Conservation (phyloP, 2,113 vertebrate genomes). For the Etheostoma cragini region DNA sequence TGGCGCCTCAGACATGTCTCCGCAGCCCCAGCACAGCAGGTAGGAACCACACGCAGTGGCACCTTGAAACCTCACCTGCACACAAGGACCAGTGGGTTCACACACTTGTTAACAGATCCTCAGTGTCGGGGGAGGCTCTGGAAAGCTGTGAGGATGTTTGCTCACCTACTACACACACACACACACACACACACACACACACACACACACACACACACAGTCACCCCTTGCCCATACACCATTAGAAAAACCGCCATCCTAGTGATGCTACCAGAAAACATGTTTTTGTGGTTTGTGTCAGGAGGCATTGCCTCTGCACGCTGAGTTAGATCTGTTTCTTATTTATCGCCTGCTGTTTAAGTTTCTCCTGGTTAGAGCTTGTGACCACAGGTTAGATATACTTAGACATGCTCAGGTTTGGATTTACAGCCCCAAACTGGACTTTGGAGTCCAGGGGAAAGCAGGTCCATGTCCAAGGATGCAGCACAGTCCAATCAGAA, state of each 20-base stretch:
- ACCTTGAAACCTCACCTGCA: background rate
- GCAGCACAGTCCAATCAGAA: background rate
- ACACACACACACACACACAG: background rate
- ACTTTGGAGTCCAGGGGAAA: conserved; percentile 32
- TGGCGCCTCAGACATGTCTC: conserved; percentile 90
- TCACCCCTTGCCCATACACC: background rate
- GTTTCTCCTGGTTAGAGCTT: background rate
- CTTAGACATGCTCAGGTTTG: background rate
- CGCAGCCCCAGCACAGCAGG: conserved; percentile 91
- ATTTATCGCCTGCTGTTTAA: background rate
- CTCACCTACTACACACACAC: conserved; percentile 20
- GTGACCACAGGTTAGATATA: background rate
- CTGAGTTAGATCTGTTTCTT: background rate
- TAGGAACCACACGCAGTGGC: conserved; percentile 70
- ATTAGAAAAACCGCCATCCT: background rate
- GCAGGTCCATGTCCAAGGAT: conserved; percentile 10
- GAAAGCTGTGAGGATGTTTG: background rate
- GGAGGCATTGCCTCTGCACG: background rate
- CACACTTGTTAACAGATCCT: background rate
- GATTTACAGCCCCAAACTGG: conserved; percentile 9
- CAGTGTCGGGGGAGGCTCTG: background rate
- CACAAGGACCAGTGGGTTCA: background rate
- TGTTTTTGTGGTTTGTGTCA: background rate
- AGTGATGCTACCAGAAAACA: background rate
- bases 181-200: background rate